A percentile compares a stretch with the other conserved stretches of the same genome.
phyloP scores from a whole-genome alignment of 2,113 vertebrate genomes.

The Myodes glareolus region DNA sequence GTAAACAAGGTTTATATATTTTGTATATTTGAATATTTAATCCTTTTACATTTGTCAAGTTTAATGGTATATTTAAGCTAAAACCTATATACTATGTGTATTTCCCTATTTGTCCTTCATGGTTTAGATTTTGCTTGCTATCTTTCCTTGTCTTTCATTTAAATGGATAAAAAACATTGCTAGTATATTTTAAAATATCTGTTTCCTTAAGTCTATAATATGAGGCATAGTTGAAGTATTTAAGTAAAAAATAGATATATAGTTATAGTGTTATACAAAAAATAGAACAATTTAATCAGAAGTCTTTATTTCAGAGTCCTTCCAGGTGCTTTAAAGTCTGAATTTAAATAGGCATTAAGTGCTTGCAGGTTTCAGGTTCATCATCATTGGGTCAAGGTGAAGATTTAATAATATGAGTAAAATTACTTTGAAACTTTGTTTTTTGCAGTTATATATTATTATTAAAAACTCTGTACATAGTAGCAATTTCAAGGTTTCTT shows the following conservation, averaged over 20 bases:
- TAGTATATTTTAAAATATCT: background rate
- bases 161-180: background rate
- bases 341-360: background rate
- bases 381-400: background rate
- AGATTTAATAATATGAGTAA: slow-evolving; percentile 3
- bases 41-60: background rate
- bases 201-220: background rate
- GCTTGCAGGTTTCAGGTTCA: background rate
- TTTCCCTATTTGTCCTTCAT: background rate
- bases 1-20: background rate
- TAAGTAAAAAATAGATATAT: background rate
- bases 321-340: background rate
- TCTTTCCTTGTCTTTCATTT: background rate
- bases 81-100: background rate
- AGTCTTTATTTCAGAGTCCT: background rate
- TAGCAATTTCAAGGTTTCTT: slow-evolving; percentile 7
- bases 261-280: background rate
- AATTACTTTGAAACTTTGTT: slow-evolving; percentile 17
- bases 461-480: background rate
- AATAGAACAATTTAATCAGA: background rate
- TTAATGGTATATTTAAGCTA: background rate
- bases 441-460: background rate
- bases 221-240: slow-evolving; percentile 7
- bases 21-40: background rate
- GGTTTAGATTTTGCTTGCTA: background rate